Base-by-base conservation (phyloP, 2,113 vertebrate genomes). In the Nesoenas mayeri region DNA sequence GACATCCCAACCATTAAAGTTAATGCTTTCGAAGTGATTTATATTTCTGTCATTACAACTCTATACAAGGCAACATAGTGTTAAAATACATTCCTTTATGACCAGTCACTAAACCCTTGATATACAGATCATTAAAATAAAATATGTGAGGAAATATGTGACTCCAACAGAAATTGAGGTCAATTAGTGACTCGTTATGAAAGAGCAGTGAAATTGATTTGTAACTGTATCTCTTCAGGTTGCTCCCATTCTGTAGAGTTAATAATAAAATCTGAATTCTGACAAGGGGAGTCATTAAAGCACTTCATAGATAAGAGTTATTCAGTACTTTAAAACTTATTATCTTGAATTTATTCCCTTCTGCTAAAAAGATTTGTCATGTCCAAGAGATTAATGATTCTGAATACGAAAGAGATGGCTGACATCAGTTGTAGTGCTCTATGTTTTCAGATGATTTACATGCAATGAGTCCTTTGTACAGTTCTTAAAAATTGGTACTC, bases 201-300 rank as follows among this genome's bases (percentile, higher is more conserved):
- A 96, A 77, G 26, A 96, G 85, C 72, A 96, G 86, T 95, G 95
- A 98, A 98, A 98, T 96, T 98, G 97, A 98, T 98, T 98, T 98
- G 96, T 91, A 97, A 97, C 94, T 88, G 21, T 97, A 95, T 94
- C 95, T 97, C 96, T 98, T 96, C 69, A 91, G 95, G 70, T 84
- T 97, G 94, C 79, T 96, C 94, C 81, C 66, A 96, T 96, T 97
- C 92, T 96, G 74, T 89, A 95, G 71, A 91, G 96, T 97, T 98
- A 98, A 98, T 98, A 98, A 97, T 97, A 97, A 98, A 98, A 97
- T 95, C 95, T 96, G 96, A 97, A 98, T 97, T 98, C 94, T 97
- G 97, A 98, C 96, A 97, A 96, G 95, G 64, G 96, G 88, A 96
- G 88, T 97, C 95, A 97, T 98, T 98, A 98, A 97, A 95, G 62